Evolutionary conservation across 2,797 vertebrate species (phyloP), one percentile per base, ranked within the genome.

Genomic region (Hypotaenidia okinawae): DNA sequence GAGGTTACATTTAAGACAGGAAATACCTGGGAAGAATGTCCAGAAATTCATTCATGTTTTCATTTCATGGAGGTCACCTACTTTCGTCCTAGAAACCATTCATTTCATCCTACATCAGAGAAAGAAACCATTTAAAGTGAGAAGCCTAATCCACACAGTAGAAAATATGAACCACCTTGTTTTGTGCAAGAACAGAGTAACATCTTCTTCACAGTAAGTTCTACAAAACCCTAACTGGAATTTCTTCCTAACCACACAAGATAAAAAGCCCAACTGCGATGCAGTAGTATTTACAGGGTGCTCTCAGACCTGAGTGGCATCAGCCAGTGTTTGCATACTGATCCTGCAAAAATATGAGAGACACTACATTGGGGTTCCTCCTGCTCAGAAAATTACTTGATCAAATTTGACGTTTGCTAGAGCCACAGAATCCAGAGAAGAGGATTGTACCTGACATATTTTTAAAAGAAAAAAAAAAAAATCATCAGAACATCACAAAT

Each of bases 261-360:
- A 69, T 45, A 47, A 78, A 81, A 68, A 93, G 76, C 37, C 87
- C 41, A n/a, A 43, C 66, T 57, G 85, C 52, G 70, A 76, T 6
- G 69, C 49, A 91, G 91, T 54, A 70, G 63, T 84, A 97, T 95
- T 95, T 91, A 58, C 54, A 92, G 68, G 45, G 54, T 80, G 59
- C 47, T 75, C 84, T 78, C 54, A n/a, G 58, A 93, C 59, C 76
- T 72, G 59, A 77, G 76, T 76, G 85, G 86, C 94, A 88, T 88
- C 62, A 79, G 61, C 41, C 74, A 70, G 10, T 19, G 54, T 69
- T 84, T 74, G 79, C 66, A 43, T 59, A 94, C 92, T 93, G 87
- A 95, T 75, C 82, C 64, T 81, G 94, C 95, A 96, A 94, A 83
- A 94, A 83, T 39, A 39, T 79, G 78, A 85, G 81, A 88, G 28